phyloP scores from a whole-genome alignment of 2,797 vertebrate genomes.

The Sternotherus odoratus region DNA sequence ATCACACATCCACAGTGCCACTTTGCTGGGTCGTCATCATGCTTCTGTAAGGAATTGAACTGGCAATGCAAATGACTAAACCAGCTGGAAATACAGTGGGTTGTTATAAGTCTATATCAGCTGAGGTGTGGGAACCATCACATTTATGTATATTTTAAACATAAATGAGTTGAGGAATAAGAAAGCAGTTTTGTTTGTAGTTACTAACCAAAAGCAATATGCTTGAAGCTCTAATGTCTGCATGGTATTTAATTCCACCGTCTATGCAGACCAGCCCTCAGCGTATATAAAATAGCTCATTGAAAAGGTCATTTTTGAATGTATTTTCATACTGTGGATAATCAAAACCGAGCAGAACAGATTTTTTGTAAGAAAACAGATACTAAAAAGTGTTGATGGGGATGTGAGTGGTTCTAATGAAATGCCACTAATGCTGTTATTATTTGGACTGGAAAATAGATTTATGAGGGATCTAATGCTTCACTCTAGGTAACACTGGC shows the following conservation, averaged over 20 bases:
- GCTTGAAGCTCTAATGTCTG: neutral
- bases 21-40: conserved; percentile 20
- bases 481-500: conserved; percentile 53
- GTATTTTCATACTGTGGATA: conserved; percentile 26
- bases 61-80: conserved; percentile 16
- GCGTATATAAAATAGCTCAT: neutral
- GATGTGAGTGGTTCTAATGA: conserved; percentile 45
- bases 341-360: conserved; percentile 12
- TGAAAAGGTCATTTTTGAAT: conserved; percentile 36
- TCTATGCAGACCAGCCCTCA: conserved; percentile 16
- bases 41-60: conserved; percentile 11
- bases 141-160: conserved; percentile 22
- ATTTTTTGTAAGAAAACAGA: neutral
- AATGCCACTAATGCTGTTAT: neutral
- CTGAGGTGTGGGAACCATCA: neutral
- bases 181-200: neutral
- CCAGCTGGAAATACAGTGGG: conserved; percentile 19
- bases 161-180: conserved; percentile 34
- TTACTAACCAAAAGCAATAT: conserved; percentile 6
- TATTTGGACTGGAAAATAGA: conserved; percentile 50
- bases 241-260: conserved; percentile 29
- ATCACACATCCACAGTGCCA: neutral
- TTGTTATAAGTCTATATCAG: neutral
- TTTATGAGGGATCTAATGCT: conserved; percentile 26
- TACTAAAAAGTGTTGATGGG: neutral